Evolutionary conservation across 2,797 vertebrate species (phyloP), one percentile per base, ranked within the genome.

Genomic region (Mus spretus): DNA sequence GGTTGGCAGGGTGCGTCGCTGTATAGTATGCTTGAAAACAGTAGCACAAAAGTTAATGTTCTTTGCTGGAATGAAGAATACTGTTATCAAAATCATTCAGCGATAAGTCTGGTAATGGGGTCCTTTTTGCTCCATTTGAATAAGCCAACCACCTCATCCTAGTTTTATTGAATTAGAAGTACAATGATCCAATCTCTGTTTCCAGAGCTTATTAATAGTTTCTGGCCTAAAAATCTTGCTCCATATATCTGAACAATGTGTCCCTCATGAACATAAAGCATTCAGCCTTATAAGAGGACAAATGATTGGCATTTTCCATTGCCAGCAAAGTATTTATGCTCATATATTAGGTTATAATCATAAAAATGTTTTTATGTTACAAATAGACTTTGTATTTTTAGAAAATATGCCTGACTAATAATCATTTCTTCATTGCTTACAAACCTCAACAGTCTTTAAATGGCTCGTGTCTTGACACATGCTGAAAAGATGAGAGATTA

Each of bases 331-430:
- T 61, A 70, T 78, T 98, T 57, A 92, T 67, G 85, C 84, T 97
- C 34, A 95, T 90, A 96, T 97, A 50, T 84, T 90, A 94, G 65
- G 87, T 88, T 95, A 61, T 75, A 97, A 97, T 96, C 94, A 15
- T 15, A 96, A 95, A 97, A 91, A 47, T 81, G 17, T 15, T 84
- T 84, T 97, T 59, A 70, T 53, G 86, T 37, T 72, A 70, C 15
- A 95, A 53, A 93, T 78, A 85, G 95, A 91, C 61, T 95, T 84
- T 70, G 89, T 96, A n/a, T 82, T 53, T 96, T 86, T 96, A 91
- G 92, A 79, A 97, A 85, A 72, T 95, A 31, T 82, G 37, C 57
- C 61, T 17, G 4, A 86, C 87, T 70, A 96, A 50, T 80, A 93
- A 85, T 2, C 5, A 13, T 31, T 97, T 97, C 94, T 96, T 93